Evolutionary conservation across 53 echinoderm and acorn worm species (phyloP), one percentile per base, ranked within the genome.

Genomic region (Holothuria leucospilota): DNA sequence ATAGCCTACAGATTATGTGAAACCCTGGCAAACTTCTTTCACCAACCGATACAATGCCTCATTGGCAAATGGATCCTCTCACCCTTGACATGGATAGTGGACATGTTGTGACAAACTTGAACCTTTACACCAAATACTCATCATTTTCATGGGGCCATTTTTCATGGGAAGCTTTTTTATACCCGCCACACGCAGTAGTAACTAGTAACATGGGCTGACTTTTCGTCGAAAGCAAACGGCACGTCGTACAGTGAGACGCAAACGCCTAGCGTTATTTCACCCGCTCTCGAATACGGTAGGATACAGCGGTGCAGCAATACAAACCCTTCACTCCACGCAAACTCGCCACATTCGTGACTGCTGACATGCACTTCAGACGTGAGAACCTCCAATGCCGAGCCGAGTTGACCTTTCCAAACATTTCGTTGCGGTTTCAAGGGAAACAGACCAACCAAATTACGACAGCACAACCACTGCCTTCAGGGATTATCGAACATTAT

Each of bases 251-350:
- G 28, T 52, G 14, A 39, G 8, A 75, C 52, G 52, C 21, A 71
- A 29, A 39, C 25, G 75, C 75, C 75, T 75, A 75, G 75, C 52
- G 53, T 75, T 75, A 75, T 52, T 41, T 75, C 49, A 75, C 49
- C 75, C 75, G 75, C 26, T 75, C 51, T 52, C 26, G 75, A 75
- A 52, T n/a, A 49, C n/a, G 24, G n/a, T 72, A 72, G 46, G 46
- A 49, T 75, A 75, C 70, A 52, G 23, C 40, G 18, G n/a, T 4
- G 72, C 40, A 39, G 52, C 39, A 26, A 75, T 75, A 75, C 75
- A 75, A 75, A 75, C 75, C 75, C 23, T 75, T 52, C 49, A 26
- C 49, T 11, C 46, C 46, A 46, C 46, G 11, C 46, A 9, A 46
- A 46, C 46, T 46, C 46, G 46, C 46, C 46, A 4, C 46, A 34